A percentile compares a stretch with the other conserved stretches of the same genome.
Evolutionary conservation across 2,888 invertebrate genomes (phyloP).

Genomic region (Griposia aprilina): DNA sequence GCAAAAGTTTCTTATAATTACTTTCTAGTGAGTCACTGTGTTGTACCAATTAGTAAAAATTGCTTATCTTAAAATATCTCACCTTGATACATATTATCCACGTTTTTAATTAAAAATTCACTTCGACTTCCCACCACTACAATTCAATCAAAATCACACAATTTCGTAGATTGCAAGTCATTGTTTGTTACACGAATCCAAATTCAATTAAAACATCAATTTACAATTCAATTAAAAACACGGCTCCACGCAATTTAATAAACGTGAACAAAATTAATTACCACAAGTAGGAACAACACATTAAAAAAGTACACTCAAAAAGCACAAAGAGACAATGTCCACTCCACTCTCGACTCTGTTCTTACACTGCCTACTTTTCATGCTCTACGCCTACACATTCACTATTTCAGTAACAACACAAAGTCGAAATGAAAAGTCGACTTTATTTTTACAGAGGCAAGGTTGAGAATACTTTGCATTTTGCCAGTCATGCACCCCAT

Average conservation of each 20-base stretch:
- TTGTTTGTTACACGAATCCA: slow-evolving; percentile 29
- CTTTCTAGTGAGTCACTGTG: background rate
- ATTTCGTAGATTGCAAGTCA: slow-evolving; percentile 42
- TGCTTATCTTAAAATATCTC: background rate
- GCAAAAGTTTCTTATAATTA: background rate
- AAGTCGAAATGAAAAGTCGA: slow-evolving; percentile 75
- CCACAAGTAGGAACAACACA: slow-evolving; percentile 57
- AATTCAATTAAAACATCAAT: slow-evolving; percentile 52
- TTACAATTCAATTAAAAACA: slow-evolving; percentile 57
- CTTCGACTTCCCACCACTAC: background rate
- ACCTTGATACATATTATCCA: slow-evolving; percentile 39
- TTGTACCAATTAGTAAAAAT: background rate
- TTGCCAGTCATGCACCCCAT: slow-evolving; percentile 81
- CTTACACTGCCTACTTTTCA: slow-evolving; percentile 90
- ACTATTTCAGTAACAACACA: slow-evolving; percentile 86
- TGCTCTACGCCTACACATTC: slow-evolving; percentile 89
- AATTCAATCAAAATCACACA: slow-evolving; percentile 28
- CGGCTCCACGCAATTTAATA: slow-evolving; percentile 59
- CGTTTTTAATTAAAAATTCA: slow-evolving; percentile 33
- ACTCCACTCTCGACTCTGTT: slow-evolving; percentile 83
- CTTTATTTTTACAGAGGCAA: slow-evolving; percentile 75
- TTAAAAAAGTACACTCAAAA: slow-evolving; percentile 67
- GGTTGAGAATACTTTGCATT: slow-evolving; percentile 72
- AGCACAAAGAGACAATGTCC: slow-evolving; percentile 79
- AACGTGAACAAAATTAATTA: slow-evolving; percentile 64